phyloP scores from a whole-genome alignment of 2,888 invertebrate species.

The Gastracanthus pulcherrimus region DNA sequence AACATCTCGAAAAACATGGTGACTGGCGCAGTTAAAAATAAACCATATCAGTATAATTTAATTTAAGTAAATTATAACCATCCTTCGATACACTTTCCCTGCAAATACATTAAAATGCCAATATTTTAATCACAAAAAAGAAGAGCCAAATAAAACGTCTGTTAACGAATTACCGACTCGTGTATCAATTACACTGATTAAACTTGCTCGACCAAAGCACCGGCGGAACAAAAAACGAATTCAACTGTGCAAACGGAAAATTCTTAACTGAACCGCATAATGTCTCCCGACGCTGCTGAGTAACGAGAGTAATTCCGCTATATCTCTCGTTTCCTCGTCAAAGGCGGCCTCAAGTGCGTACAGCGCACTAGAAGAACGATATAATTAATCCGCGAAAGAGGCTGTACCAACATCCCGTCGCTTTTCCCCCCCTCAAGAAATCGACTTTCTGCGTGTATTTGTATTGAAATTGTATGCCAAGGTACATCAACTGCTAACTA shows the following conservation, averaged over 20 bases:
- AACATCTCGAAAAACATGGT: too few relatives aligned
- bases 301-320: not conserved
- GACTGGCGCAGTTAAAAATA: too few relatives aligned
- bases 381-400: conserved; percentile 17
- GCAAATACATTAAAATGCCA: too few relatives aligned
- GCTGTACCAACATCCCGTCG: too few relatives aligned
- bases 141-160: conserved; percentile 3
- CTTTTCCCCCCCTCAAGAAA: too few relatives aligned
- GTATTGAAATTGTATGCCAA: too few relatives aligned
- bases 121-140: too few relatives aligned
- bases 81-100: too few relatives aligned
- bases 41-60: too few relatives aligned
- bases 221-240: not conserved
- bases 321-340: not conserved
- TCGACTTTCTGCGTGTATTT: too few relatives aligned
- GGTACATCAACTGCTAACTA: too few relatives aligned
- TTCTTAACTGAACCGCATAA: not conserved
- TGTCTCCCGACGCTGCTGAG: not conserved
- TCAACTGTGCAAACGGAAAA: conserved; percentile 2
- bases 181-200: conserved; percentile 49
- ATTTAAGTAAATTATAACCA: too few relatives aligned
- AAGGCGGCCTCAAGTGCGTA: conserved; percentile 17
- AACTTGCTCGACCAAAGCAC: not conserved
- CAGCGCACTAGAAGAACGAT: not conserved
- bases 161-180: conserved; percentile 13